These are phyloP conservation scores for Mycteria americana DNA, from an alignment of 2,797 vertebrate genomes.

Conservation along the genomic window DNA sequence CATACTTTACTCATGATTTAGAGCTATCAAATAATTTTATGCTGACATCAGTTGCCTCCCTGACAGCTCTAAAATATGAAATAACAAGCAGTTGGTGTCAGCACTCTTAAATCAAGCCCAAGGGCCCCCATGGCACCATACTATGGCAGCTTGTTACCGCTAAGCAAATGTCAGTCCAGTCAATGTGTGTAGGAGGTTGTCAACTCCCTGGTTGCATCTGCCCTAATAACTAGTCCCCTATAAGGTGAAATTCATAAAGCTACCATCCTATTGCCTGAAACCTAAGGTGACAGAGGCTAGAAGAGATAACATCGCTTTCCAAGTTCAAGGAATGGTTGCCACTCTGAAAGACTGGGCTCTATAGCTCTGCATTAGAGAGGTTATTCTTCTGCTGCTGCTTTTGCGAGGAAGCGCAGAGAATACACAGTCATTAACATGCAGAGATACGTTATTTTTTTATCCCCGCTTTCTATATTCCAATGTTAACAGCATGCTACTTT, in stretches of 20 bases:
- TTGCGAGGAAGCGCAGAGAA: neutral
- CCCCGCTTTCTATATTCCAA: neutral
- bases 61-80: constrained; percentile 88
- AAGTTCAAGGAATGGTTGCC: constrained; percentile 1
- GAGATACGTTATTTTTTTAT: neutral
- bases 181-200: constrained; percentile 70
- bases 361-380: neutral
- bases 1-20: constrained; percentile 69
- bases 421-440: neutral
- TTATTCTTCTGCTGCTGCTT: neutral
- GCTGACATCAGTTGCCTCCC: constrained; percentile 82
- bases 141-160: constrained; percentile 83
- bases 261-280: neutral
- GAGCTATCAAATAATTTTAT: constrained; percentile 80
- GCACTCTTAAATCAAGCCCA: constrained; percentile 82
- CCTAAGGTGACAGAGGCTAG: constrained; percentile 14
- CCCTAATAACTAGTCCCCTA: constrained; percentile 58
- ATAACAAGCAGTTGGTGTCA: constrained; percentile 89
- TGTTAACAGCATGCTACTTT: constrained; percentile 14
- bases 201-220: constrained; percentile 70
- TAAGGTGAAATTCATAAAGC: constrained; percentile 61
- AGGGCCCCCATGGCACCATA: constrained; percentile 77
- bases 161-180: constrained; percentile 84
- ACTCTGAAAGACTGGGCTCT: neutral
- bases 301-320: neutral